Conservation (phyloP, 2,113 vertebrate species). For the Geococcyx californianus region DNA sequence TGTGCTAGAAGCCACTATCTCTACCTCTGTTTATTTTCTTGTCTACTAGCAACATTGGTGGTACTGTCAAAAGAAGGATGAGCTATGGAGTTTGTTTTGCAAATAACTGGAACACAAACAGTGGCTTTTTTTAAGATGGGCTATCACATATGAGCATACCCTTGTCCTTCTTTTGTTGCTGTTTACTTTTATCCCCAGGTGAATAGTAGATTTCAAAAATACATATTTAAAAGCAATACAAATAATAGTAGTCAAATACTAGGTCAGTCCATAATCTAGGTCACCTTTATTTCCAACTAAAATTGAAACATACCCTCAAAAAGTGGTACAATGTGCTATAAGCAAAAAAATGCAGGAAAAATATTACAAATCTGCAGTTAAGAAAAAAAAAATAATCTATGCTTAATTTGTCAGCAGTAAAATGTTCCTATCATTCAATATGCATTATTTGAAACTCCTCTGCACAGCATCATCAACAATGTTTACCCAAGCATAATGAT, state of each 20-base stretch:
- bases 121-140: not conserved
- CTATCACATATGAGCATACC: not conserved
- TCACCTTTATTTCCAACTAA: not conserved
- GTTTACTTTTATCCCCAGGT: not conserved
- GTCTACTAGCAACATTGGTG: not conserved
- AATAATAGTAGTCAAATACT: not conserved
- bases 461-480: not conserved
- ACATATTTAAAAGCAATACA: not conserved
- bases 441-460: not conserved
- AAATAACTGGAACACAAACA: not conserved
- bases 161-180: not conserved
- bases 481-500: slow-evolving; percentile 23
- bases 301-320: not conserved
- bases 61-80: not conserved
- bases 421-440: not conserved
- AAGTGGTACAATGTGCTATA: not conserved
- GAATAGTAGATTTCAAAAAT: not conserved
- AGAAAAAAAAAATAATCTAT: not conserved
- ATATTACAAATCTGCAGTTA: not conserved
- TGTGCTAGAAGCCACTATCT: not conserved
- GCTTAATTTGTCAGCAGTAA: not conserved
- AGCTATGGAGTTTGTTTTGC: not conserved
- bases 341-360: not conserved
- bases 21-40: not conserved
- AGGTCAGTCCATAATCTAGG: not conserved